Conservation (phyloP, 2,888 invertebrate genomes). For the Plemyria rubiginata region DNA sequence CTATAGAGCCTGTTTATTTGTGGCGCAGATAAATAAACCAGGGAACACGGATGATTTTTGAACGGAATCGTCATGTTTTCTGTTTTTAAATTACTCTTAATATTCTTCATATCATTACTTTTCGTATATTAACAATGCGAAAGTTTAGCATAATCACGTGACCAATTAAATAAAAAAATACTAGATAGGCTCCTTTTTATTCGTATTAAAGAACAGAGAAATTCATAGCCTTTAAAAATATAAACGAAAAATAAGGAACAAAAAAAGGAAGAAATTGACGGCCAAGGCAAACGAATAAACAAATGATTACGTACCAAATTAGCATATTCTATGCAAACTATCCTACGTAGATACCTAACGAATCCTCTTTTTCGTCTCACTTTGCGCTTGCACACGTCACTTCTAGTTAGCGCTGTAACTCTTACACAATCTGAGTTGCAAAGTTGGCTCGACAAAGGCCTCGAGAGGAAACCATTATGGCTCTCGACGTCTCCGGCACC, state of each 20-base stretch:
- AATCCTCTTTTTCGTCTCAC: slow-evolving; percentile 31
- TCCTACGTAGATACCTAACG: slow-evolving; percentile 4
- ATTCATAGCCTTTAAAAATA: too few relatives aligned
- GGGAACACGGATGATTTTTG: slow-evolving; percentile 39
- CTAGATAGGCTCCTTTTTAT: too few relatives aligned
- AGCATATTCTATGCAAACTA: too few relatives aligned
- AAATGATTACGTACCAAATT: too few relatives aligned
- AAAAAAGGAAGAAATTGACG: too few relatives aligned
- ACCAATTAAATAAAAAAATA: too few relatives aligned
- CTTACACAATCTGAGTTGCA: slow-evolving; percentile 54
- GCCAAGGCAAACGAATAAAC: too few relatives aligned
- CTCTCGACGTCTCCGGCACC: slow-evolving; percentile 68
- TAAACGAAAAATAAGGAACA: too few relatives aligned
- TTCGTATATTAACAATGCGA: too few relatives aligned
- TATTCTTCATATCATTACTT: too few relatives aligned
- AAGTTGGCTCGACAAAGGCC: slow-evolving; percentile 79
- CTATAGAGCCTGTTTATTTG: slow-evolving; percentile 70
- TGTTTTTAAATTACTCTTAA: not conserved
- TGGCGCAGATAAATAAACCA: slow-evolving; percentile 54
- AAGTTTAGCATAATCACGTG: too few relatives aligned
- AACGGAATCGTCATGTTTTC: slow-evolving; percentile 16
- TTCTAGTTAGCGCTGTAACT: slow-evolving; percentile 58
- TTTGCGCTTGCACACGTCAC: slow-evolving; percentile 57
- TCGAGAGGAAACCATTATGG: slow-evolving; percentile 80
- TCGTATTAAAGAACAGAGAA: too few relatives aligned